Conservation (phyloP, 2,797 vertebrate species). For the Chrosomus eos region DNA sequence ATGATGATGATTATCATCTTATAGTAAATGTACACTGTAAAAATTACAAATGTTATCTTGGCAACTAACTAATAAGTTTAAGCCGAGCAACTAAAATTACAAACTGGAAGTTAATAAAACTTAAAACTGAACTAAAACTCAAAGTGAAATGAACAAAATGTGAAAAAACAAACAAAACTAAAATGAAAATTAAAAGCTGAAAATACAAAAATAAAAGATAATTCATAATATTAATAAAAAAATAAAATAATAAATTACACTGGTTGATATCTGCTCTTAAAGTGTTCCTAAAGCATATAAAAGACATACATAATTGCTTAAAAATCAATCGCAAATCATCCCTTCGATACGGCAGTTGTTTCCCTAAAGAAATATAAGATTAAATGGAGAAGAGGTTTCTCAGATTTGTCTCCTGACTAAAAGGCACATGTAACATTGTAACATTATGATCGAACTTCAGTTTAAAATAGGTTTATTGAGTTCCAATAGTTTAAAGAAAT, state of each 20-base stretch:
- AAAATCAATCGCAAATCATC: background rate
- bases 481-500: background rate
- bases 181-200: background rate
- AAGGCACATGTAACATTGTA: background rate
- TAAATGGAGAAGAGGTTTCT: background rate
- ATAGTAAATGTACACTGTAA: background rate
- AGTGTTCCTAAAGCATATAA: background rate
- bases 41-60: background rate
- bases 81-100: background rate
- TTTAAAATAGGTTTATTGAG: no score
- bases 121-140: background rate
- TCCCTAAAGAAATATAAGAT: background rate
- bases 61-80: background rate
- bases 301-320: background rate
- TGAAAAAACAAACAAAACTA: background rate
- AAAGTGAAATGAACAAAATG: background rate
- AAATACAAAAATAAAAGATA: no score
- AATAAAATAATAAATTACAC: background rate
- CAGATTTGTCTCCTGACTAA: background rate
- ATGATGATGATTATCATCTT: background rate
- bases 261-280: background rate
- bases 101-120: background rate
- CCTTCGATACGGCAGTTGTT: background rate
- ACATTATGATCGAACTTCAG: background rate
- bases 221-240: background rate